Evolutionary conservation across 2,888 invertebrate species (phyloP).

Genomic region (Anoplius nigerrimus): DNA sequence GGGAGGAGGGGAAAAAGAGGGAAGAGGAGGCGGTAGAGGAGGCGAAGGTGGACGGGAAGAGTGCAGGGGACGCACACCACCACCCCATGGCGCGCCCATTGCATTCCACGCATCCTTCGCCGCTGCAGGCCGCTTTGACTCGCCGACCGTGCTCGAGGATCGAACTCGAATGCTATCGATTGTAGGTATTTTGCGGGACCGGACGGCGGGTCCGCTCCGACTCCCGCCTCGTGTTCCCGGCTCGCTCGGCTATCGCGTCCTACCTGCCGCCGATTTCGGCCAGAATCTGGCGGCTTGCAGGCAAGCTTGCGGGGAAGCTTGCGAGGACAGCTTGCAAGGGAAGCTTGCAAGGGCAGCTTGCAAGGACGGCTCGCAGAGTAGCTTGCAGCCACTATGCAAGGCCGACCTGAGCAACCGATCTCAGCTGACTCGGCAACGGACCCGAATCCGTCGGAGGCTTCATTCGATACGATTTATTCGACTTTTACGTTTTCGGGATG

Average conservation of each 20-base stretch:
- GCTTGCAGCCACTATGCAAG: too few species aligned
- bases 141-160: constrained; percentile 56
- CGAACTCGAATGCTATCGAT: constrained; percentile 59
- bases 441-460: too few species aligned
- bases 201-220: neutral
- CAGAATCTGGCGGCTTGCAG: too few species aligned
- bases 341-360: too few species aligned
- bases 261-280: constrained; percentile 2
- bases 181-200: constrained; percentile 52
- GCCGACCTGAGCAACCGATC: neutral
- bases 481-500: too few species aligned
- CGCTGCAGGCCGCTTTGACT: constrained; percentile 67
- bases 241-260: neutral
- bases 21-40: constrained; percentile 29
- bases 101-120: constrained; percentile 71
- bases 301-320: too few species aligned
- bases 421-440: neutral
- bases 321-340: too few species aligned
- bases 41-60: constrained; percentile 27
- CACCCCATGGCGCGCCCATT: constrained; percentile 70
- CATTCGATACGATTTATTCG: too few species aligned
- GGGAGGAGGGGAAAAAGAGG: constrained; percentile 24
- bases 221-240: neutral
- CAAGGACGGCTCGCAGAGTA: too few species aligned
- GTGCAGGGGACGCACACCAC: constrained; percentile 46